Conservation (phyloP, 2,888 invertebrate species). For the Alcis repandata region DNA sequence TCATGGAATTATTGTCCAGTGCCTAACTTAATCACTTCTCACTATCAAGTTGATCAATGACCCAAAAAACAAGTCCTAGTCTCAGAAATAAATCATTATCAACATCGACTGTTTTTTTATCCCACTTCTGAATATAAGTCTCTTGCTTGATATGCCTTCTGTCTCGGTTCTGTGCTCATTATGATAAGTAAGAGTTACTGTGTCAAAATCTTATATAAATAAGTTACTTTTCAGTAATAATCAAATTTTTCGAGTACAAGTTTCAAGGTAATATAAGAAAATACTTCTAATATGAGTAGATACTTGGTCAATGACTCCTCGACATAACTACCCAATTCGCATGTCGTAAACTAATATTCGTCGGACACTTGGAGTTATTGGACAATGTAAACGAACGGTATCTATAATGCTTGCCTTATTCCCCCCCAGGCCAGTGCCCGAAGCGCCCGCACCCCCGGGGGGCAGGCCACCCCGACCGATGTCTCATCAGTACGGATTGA, state of each 20-base stretch:
- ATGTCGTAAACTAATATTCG: constrained; percentile 85
- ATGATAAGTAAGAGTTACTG: too few species aligned
- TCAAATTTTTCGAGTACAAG: not conserved
- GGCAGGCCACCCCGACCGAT: constrained; percentile 76
- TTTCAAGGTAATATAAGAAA: too few species aligned
- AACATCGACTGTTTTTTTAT: too few species aligned
- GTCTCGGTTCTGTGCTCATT: too few species aligned
- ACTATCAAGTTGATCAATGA: too few species aligned
- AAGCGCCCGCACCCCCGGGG: constrained; percentile 68
- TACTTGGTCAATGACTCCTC: constrained; percentile 6
- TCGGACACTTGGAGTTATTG: constrained; percentile 87
- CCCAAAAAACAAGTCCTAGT: too few species aligned
- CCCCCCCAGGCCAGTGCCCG: constrained; percentile 76
- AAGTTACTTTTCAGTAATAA: not conserved
- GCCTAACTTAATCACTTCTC: too few species aligned
- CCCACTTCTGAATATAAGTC: too few species aligned
- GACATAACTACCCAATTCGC: constrained; percentile 56
- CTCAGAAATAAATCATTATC: too few species aligned
- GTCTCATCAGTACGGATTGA: constrained; percentile 87
- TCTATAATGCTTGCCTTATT: constrained; percentile 86
- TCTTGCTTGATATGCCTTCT: too few species aligned
- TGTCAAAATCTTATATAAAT: too few species aligned
- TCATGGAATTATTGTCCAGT: not conserved
- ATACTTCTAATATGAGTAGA: not conserved
- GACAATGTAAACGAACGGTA: constrained; percentile 88